Evolutionary conservation across 2,113 vertebrate genomes (phyloP).

Genomic region (Xiphophorus hellerii): DNA sequence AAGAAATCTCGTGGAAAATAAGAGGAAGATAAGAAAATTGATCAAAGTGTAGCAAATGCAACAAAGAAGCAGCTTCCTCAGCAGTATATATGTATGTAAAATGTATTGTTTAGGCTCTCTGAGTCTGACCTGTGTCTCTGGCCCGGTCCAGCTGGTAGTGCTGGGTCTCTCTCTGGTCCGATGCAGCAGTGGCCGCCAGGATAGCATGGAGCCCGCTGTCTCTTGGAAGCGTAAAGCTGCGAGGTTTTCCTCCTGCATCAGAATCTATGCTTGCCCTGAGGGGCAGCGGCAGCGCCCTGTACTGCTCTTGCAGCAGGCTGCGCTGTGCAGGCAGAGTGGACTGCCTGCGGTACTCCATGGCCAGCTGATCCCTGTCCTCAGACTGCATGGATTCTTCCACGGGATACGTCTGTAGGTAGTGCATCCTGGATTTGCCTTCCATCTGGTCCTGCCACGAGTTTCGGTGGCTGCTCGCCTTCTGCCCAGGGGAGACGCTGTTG

Average conservation of each 20-base stretch:
- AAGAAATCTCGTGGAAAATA: not conserved
- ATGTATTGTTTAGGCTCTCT: not conserved
- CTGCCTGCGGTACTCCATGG: conserved; percentile 92
- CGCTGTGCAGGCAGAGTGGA: conserved; percentile 93
- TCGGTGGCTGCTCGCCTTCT: conserved; percentile 88
- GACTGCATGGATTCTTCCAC: conserved; percentile 88
- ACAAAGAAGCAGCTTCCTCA: no score
- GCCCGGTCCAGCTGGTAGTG: conserved; percentile 82
- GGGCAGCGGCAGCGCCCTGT: conserved; percentile 83
- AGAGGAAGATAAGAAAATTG: not conserved
- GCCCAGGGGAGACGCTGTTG: conserved; percentile 84
- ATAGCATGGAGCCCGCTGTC: conserved; percentile 95
- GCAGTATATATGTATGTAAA: not conserved
- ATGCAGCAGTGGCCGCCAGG: conserved; percentile 82
- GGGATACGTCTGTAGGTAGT: conserved; percentile 95
- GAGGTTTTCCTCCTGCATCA: conserved; percentile 84
- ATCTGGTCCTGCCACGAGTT: conserved; percentile 98
- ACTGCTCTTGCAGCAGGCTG: conserved; percentile 92
- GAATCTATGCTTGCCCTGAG: conserved; percentile 66
- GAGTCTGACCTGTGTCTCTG: conserved; percentile 76
- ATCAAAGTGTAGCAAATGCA: not conserved
- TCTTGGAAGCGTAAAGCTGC: conserved; percentile 95
- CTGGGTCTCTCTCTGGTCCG: conserved; percentile 83
- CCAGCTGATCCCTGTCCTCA: conserved; percentile 80
- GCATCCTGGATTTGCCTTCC: conserved; percentile 91